A percentile compares a stretch with the other conserved stretches of the same genome.
Evolutionary conservation across 1,140 invertebrate species (phyloP).

Genomic region (Drosophila micromelanica): DNA sequence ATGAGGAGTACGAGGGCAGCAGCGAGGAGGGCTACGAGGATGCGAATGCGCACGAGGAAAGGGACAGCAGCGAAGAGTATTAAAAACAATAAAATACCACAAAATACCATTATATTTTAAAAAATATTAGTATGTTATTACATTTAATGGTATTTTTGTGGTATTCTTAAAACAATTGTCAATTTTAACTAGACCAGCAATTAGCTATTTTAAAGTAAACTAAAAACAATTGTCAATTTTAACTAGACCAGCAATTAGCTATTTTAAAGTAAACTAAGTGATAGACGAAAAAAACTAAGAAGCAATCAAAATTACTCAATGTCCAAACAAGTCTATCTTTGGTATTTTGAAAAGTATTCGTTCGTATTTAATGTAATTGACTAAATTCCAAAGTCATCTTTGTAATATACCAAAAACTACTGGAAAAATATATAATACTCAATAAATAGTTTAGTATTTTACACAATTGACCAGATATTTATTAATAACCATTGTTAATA

Average conservation of each 20-base stretch:
- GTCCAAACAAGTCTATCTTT: too few species aligned
- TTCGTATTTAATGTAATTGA: not conserved
- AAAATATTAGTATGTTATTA: not conserved
- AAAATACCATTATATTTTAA: not conserved
- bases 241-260: not conserved
- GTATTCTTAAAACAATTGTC: not conserved
- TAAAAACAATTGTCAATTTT: too few species aligned
- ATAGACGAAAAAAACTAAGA: constrained; percentile 29
- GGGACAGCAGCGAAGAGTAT: constrained; percentile 69
- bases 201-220: too few species aligned
- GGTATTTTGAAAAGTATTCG: not conserved
- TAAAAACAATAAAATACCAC: constrained; percentile 19
- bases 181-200: not conserved
- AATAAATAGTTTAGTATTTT: not conserved
- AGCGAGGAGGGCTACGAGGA: constrained; percentile 78
- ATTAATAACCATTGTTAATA: too few species aligned
- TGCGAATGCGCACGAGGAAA: constrained; percentile 47
- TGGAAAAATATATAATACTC: too few species aligned
- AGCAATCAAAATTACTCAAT: not conserved
- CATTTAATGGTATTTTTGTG: not conserved
- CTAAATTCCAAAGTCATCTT: too few species aligned
- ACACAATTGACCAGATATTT: too few species aligned
- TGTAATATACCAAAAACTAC: too few species aligned
- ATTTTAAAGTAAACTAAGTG: constrained; percentile 38
- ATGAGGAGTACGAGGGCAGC: constrained; percentile 72